Evolutionary conservation across 2,113 vertebrate genomes (phyloP).

Genomic region (Hepsetus odoe): DNA sequence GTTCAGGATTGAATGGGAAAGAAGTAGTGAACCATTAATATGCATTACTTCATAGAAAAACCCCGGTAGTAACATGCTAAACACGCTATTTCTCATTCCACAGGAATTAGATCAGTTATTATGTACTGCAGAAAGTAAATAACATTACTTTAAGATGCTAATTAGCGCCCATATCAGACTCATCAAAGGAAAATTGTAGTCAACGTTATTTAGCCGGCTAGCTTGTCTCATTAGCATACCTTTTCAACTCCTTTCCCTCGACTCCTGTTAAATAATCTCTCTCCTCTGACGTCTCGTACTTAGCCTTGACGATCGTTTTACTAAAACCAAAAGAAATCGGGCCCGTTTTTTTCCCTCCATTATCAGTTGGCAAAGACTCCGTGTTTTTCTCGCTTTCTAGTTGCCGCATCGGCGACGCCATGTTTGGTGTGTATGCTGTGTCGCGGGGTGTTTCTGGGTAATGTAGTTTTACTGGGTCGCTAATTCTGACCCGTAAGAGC

Average conservation of each 20-base stretch:
- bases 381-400: not conserved
- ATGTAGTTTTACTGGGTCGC: conserved; percentile 49
- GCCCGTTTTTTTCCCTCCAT: conserved; percentile 61
- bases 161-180: too few species aligned
- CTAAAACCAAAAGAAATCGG: conserved; percentile 81
- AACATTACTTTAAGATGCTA: too few species aligned
- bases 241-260: conserved; percentile 74
- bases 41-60: not conserved
- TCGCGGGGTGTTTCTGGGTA: conserved; percentile 55
- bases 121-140: too few species aligned
- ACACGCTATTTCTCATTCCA: too few species aligned
- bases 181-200: too few species aligned
- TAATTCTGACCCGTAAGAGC: too few species aligned
- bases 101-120: too few species aligned
- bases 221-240: conserved; percentile 63
- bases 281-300: conserved; percentile 60
- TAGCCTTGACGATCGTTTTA: conserved; percentile 73
- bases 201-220: not conserved
- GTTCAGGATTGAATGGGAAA: not conserved
- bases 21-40: not conserved
- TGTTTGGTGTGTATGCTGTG: conserved; percentile 58
- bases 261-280: conserved; percentile 77
- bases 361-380: conserved; percentile 2
- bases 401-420: conserved; percentile 68
- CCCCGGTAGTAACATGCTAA: not conserved